These are phyloP conservation scores for Ophioninae sp. DNA, from an alignment of 2,888 invertebrate species.

Conservation along the genomic window DNA sequence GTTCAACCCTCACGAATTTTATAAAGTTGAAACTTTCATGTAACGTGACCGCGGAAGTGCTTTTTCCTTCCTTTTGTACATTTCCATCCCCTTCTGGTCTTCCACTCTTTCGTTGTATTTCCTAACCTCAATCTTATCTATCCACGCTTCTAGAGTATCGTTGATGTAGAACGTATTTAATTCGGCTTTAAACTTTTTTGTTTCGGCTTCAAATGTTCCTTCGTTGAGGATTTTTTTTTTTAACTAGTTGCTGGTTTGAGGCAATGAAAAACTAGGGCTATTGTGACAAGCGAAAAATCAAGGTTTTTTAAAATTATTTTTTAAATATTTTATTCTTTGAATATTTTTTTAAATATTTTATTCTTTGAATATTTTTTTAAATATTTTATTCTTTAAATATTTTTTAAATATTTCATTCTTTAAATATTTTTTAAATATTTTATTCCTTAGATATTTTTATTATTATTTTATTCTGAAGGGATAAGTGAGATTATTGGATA, in stretches of 20 bases:
- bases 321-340: too few species aligned
- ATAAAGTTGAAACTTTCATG: slow-evolving; percentile 61
- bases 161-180: slow-evolving; percentile 49
- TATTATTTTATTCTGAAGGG: too few species aligned
- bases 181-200: slow-evolving; percentile 35
- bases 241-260: not conserved
- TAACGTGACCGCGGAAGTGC: slow-evolving; percentile 51
- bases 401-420: too few species aligned
- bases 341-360: too few species aligned
- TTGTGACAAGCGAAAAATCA: not conserved
- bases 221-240: slow-evolving; percentile 7
- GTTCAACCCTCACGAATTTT: slow-evolving; percentile 55
- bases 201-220: not conserved
- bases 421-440: too few species aligned
- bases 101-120: slow-evolving; percentile 2
- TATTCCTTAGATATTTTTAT: too few species aligned
- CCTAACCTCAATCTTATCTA: slow-evolving; percentile 31
- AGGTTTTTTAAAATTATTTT: not conserved
- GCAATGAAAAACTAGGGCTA: not conserved
- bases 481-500: too few species aligned
- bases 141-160: slow-evolving; percentile 16
- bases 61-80: slow-evolving; percentile 36
- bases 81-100: slow-evolving; percentile 12
- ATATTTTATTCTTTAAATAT: too few species aligned
- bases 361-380: too few species aligned